phyloP scores from a whole-genome alignment of 2,113 vertebrate genomes.

The Corydoras sp. region DNA sequence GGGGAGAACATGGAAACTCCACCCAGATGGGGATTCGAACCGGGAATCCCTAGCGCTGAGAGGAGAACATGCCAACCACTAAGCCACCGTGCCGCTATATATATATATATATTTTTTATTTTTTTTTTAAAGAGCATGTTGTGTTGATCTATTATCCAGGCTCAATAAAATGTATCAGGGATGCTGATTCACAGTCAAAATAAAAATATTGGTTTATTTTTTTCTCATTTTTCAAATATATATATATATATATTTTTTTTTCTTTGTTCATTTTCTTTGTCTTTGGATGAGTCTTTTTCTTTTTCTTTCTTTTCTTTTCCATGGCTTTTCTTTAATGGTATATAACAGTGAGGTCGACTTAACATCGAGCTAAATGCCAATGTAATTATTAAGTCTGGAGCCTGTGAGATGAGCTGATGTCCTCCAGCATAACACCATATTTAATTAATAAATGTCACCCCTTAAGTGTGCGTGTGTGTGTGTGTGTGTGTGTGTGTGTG shows the following conservation, averaged over 20 bases:
- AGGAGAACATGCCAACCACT: no score
- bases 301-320: neutral
- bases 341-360: constrained; percentile 23
- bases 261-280: neutral
- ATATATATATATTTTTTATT: no score
- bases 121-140: no score
- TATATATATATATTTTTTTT: neutral
- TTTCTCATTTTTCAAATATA: no score
- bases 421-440: constrained; percentile 40
- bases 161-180: no score
- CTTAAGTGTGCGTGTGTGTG: constrained; percentile 1
- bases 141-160: no score
- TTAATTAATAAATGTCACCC: constrained; percentile 41
- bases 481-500: neutral
- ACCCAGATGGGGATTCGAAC: no score
- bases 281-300: neutral
- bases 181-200: no score
- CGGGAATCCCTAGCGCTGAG: no score
- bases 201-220: no score
- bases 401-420: constrained; percentile 34
- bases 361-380: constrained; percentile 38
- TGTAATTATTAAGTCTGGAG: constrained; percentile 39
- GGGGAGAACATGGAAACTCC: no score
- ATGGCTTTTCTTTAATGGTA: neutral
- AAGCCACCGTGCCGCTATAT: no score